Evolutionary conservation across 2,113 vertebrate species (phyloP).

Genomic region (Columbina picui): DNA sequence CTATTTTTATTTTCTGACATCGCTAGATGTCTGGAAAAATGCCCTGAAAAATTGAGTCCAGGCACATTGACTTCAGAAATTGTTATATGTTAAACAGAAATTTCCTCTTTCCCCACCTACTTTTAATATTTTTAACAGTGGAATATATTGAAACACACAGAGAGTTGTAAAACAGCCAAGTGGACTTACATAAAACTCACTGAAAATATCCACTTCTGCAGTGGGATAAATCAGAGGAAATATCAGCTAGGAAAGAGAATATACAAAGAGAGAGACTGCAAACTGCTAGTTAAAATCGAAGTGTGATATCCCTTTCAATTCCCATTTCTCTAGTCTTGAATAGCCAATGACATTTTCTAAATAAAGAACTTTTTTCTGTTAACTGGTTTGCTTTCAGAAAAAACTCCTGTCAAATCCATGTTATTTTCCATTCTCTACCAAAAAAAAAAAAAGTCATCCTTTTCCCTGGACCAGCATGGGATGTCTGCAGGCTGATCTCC

Average conservation of each 20-base stretch:
- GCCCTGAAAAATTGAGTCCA: conserved; percentile 51
- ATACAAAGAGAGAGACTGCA: conserved; percentile 16
- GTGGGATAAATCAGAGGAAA: conserved; percentile 23
- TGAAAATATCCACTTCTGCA: conserved; percentile 6
- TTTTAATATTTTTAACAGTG: conserved; percentile 64
- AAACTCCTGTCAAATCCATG: not conserved
- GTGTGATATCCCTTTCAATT: not conserved
- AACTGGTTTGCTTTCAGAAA: not conserved
- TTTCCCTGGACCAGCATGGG: not conserved
- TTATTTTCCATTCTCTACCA: not conserved
- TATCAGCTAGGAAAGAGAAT: conserved; percentile 12
- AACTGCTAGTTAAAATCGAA: not conserved
- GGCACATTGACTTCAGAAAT: conserved; percentile 48
- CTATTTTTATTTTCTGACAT: conserved; percentile 64
- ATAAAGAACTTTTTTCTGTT: not conserved
- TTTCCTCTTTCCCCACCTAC: conserved; percentile 61
- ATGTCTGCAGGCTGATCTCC: not conserved
- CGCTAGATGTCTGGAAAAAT: conserved; percentile 42
- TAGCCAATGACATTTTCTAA: not conserved
- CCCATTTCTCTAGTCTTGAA: not conserved
- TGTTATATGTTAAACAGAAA: conserved; percentile 60
- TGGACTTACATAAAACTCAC: conserved; percentile 19
- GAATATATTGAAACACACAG: conserved; percentile 56
- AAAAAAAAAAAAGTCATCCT: not conserved
- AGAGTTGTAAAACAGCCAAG: conserved; percentile 24